phyloP scores from a whole-genome alignment of 2,888 invertebrate species.

The Aphidoletes aphidimyza region DNA sequence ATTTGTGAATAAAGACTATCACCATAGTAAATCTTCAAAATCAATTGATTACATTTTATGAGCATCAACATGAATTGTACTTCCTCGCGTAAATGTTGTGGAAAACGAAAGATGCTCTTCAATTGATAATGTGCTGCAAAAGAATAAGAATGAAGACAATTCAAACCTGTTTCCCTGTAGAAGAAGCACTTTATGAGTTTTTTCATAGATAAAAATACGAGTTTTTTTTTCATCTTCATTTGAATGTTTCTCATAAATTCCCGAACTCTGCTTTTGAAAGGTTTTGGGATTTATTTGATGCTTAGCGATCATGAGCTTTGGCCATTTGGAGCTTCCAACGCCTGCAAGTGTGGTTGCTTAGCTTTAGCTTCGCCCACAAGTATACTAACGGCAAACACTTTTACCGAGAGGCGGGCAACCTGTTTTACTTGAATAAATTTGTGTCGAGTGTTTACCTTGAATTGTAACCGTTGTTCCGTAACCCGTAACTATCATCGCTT shows the following conservation, averaged over 20 bases:
- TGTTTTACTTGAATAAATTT: background rate
- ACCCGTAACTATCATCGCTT: background rate
- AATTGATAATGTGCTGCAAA: background rate
- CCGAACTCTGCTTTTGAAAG: background rate
- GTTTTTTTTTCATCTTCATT: background rate
- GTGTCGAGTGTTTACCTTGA: conserved; percentile 28
- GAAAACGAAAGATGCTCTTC: background rate
- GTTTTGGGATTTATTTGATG: no score
- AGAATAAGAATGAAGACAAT: conserved; percentile 15
- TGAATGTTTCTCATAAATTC: background rate
- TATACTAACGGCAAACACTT: background rate
- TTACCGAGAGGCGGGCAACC: background rate
- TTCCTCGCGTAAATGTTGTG: background rate
- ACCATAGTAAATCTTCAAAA: background rate
- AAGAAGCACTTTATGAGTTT: conserved; percentile 16
- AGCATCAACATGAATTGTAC: background rate
- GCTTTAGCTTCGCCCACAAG: background rate
- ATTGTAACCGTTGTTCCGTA: conserved; percentile 25
- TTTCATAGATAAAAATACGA: conserved; percentile 5
- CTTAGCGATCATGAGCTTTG: no score
- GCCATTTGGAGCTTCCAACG: no score
- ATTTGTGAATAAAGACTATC: background rate
- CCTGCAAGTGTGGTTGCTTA: no score
- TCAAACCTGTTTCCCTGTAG: conserved; percentile 11
- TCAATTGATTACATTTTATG: background rate